A percentile compares a stretch with the other conserved stretches of the same genome.
Evolutionary conservation across 2,797 vertebrate genomes (phyloP).

Genomic region (Acanthurus tractus): DNA sequence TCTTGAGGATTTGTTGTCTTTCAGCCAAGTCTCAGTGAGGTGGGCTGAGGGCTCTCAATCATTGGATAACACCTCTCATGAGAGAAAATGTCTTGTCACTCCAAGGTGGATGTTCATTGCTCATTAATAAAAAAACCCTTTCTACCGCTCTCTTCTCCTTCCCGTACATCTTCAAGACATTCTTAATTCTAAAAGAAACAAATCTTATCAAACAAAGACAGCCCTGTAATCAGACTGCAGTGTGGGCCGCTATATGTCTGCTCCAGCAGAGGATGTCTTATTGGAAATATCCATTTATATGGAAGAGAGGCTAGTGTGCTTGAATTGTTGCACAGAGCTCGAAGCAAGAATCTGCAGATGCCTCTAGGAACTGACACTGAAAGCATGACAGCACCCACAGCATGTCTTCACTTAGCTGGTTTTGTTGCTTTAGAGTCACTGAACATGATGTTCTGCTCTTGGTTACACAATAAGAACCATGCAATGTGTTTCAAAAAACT

Average conservation of each 20-base stretch:
- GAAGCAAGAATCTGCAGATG: not conserved
- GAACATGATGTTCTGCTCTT: slow-evolving; percentile 7
- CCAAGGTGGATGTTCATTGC: not conserved
- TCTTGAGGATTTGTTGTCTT: not conserved
- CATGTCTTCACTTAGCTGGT: slow-evolving; percentile 16
- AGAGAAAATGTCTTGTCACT: slow-evolving; percentile 6
- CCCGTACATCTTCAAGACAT: slow-evolving; percentile 17
- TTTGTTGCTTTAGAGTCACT: slow-evolving; percentile 18
- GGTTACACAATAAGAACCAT: not conserved
- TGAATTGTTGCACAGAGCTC: slow-evolving; percentile 23
- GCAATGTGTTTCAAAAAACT: not conserved
- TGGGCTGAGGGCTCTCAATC: slow-evolving; percentile 16
- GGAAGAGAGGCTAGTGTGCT: slow-evolving; percentile 34
- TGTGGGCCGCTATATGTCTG: slow-evolving; percentile 25
- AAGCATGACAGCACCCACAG: slow-evolving; percentile 16
- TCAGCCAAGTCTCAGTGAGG: slow-evolving; percentile 6
- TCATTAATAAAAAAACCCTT: slow-evolving; percentile 19
- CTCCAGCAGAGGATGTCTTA: slow-evolving; percentile 51
- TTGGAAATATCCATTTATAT: slow-evolving; percentile 61
- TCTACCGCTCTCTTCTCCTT: slow-evolving; percentile 41
- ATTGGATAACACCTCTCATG: slow-evolving; percentile 36
- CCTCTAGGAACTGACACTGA: slow-evolving; percentile 6
- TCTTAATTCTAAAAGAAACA: slow-evolving; percentile 50
- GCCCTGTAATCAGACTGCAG: slow-evolving; percentile 54
- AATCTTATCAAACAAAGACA: slow-evolving; percentile 49